These are phyloP conservation scores for Crotophaga sulcirostris DNA, from an alignment of 2,113 vertebrate species.

Conservation along the genomic window DNA sequence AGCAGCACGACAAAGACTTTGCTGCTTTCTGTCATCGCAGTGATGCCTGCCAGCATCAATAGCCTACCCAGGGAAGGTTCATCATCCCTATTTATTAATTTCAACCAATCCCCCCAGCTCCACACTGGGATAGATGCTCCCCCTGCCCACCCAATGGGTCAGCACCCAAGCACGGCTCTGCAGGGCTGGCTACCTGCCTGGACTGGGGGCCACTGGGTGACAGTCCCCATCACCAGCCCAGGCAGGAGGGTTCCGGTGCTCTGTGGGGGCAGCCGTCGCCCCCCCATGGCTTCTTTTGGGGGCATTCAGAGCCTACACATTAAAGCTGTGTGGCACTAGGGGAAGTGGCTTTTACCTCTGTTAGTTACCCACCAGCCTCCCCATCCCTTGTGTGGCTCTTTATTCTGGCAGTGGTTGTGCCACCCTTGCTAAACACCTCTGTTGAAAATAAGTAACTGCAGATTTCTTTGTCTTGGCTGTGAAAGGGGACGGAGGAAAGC, in stretches of 20 bases:
- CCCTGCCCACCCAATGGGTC: no score
- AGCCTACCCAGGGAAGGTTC: not conserved
- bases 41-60: not conserved
- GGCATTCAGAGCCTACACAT: no score
- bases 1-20: not conserved
- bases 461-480: not conserved
- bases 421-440: not conserved
- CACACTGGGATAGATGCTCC: not conserved
- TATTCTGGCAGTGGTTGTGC: not conserved
- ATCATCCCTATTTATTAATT: not conserved
- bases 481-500: not conserved
- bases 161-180: no score
- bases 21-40: not conserved
- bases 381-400: accelerated
- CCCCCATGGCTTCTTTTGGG: no score
- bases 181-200: no score
- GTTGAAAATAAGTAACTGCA: not conserved
- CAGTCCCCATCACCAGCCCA: no score
- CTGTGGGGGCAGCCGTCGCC: no score
- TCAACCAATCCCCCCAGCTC: no score
- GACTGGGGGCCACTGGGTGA: no score
- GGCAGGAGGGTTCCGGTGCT: no score
- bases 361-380: not conserved
- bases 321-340: no score
- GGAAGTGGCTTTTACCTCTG: no score